Percentiles rank a stretch among this genome's conserved stretches.
These are phyloP conservation scores for Drosophila seguyi DNA, from an alignment of 1,140 invertebrate species.

Conservation along the genomic window DNA sequence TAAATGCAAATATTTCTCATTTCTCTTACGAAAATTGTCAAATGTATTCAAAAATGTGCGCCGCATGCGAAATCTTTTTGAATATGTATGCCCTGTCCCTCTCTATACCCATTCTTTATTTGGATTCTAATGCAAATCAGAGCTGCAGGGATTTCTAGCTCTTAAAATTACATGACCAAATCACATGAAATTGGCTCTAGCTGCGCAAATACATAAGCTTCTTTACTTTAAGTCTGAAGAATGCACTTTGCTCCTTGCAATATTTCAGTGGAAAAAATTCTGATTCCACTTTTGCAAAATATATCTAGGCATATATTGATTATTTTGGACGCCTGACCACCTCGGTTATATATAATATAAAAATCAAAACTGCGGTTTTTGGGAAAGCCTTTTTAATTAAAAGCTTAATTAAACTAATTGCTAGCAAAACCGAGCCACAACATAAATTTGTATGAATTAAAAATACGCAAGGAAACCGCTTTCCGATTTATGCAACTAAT, in stretches of 20 bases:
- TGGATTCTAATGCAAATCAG: slow-evolving; percentile 42
- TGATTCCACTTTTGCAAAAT: neutral
- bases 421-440: slow-evolving; percentile 17
- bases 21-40: slow-evolving; percentile 81
- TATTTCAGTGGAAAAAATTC: neutral
- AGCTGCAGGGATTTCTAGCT: slow-evolving; percentile 49
- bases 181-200: slow-evolving; percentile 40
- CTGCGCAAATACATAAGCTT: neutral
- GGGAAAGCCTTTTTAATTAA: slow-evolving; percentile 27
- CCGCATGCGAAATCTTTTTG: slow-evolving; percentile 81
- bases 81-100: slow-evolving; percentile 63
- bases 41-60: slow-evolving; percentile 83
- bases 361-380: slow-evolving; percentile 47
- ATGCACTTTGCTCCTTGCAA: neutral
- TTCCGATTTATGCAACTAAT: slow-evolving; percentile 14
- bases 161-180: slow-evolving; percentile 42
- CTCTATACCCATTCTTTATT: slow-evolving; percentile 32
- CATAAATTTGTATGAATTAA: slow-evolving; percentile 43
- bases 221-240: neutral
- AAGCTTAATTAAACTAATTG: slow-evolving; percentile 70
- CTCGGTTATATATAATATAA: slow-evolving; percentile 8
- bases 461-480: slow-evolving; percentile 23
- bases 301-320: slow-evolving; percentile 10
- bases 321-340: neutral
- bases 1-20: slow-evolving; percentile 84